Percentiles rank a stretch among this genome's conserved stretches.
Evolutionary conservation across 1,140 invertebrate species (phyloP).

Genomic region (Drosophila punjabiensis): DNA sequence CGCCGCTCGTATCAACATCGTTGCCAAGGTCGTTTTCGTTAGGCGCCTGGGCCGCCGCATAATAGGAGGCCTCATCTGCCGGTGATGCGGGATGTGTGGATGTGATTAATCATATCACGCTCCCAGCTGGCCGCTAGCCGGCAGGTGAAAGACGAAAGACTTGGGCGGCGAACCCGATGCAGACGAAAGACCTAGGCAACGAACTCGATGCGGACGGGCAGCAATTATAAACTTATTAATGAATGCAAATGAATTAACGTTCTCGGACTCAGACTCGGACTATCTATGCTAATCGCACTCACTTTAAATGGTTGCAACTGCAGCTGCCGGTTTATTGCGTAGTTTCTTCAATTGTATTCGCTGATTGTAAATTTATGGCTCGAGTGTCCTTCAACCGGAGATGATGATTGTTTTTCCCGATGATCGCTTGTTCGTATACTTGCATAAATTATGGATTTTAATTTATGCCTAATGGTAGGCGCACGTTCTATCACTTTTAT

Average conservation of each 20-base stretch:
- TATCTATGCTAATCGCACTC: slow-evolving; percentile 65
- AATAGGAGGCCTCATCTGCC: slow-evolving; percentile 29
- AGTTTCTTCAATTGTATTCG: slow-evolving; percentile 33
- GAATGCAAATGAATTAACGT: slow-evolving; percentile 43
- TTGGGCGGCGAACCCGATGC: slow-evolving; percentile 59
- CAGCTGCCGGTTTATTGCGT: slow-evolving; percentile 48
- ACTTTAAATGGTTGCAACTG: slow-evolving; percentile 62
- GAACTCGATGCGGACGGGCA: slow-evolving; percentile 54
- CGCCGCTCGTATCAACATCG: slow-evolving; percentile 38
- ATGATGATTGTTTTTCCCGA: slow-evolving; percentile 27
- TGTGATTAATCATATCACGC: slow-evolving; percentile 62
- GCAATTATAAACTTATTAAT: slow-evolving; percentile 55
- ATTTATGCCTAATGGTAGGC: slow-evolving; percentile 35
- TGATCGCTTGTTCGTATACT: slow-evolving; percentile 15
- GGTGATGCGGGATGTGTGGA: slow-evolving; percentile 12
- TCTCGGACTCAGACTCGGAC: slow-evolving; percentile 42
- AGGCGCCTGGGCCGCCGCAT: slow-evolving; percentile 31
- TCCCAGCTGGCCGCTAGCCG: background rate
- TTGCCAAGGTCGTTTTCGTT: slow-evolving; percentile 58
- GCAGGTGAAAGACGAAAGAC: slow-evolving; percentile 44
- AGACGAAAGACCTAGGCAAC: slow-evolving; percentile 57
- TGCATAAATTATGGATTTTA: slow-evolving; percentile 31
- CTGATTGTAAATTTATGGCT: slow-evolving; percentile 44
- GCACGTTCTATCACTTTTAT: slow-evolving; percentile 39
- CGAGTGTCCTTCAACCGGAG: slow-evolving; percentile 45